A percentile compares a stretch with the other conserved stretches of the same genome.
phyloP scores from a whole-genome alignment of 2,797 vertebrate genomes.

The Myiotriccus ornatus region DNA sequence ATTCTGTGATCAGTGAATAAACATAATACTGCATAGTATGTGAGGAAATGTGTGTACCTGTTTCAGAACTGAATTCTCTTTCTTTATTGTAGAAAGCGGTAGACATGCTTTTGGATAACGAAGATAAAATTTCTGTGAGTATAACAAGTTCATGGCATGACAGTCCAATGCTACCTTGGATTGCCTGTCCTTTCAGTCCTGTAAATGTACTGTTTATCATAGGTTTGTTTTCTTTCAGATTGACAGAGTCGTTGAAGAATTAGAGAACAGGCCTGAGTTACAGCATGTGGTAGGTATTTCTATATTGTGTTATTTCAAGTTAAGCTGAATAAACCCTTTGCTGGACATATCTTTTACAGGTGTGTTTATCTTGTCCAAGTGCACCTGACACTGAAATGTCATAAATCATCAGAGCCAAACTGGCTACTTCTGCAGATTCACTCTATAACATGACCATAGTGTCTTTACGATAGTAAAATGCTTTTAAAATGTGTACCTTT shows the following conservation, averaged over 20 bases:
- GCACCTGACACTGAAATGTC: not conserved
- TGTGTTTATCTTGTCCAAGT: not conserved
- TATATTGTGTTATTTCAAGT: not conserved
- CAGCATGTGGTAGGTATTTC: conserved; percentile 87
- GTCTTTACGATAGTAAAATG: not conserved
- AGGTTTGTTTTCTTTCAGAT: conserved; percentile 77
- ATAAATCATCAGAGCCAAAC: not conserved
- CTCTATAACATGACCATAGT: not conserved
- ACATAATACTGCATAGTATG: not conserved
- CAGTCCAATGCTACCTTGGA: not conserved
- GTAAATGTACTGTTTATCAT: not conserved
- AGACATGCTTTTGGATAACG: conserved; percentile 98
- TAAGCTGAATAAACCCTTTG: not conserved
- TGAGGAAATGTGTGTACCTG: not conserved
- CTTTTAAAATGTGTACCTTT: not conserved
- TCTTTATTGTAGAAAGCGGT: conserved; percentile 90
- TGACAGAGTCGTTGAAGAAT: conserved; percentile 92
- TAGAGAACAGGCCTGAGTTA: conserved; percentile 89
- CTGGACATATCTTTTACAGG: not conserved
- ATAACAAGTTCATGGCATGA: not conserved
- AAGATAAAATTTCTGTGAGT: conserved; percentile 98
- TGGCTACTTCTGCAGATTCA: not conserved
- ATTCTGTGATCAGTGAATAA: not conserved
- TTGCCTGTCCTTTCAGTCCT: not conserved
- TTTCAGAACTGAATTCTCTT: not conserved